Percentiles rank a stretch among this genome's conserved stretches.
Conservation (phyloP, 2,797 vertebrate genomes). For the Chrysocyon brachyurus region DNA sequence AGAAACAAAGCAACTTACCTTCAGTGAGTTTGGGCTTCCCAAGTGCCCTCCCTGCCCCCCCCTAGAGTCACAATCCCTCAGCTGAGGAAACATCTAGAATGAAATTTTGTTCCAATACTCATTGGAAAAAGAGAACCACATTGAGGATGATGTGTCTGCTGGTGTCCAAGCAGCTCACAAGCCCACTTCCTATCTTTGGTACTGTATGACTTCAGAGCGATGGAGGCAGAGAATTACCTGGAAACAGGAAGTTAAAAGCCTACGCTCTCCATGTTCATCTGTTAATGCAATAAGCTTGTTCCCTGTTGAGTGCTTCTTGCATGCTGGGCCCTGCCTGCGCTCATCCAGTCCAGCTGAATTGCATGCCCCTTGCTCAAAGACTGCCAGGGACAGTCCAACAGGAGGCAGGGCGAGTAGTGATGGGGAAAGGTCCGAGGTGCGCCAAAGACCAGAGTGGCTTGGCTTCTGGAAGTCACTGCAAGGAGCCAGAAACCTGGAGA, state of each 20-base stretch:
- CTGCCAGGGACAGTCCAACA: background rate
- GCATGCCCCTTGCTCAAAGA: background rate
- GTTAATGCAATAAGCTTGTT: background rate
- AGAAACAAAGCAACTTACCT: background rate
- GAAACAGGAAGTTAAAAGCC: constrained; percentile 49
- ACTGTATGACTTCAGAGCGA: constrained; percentile 45
- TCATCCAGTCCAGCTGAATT: background rate
- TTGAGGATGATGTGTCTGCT: background rate
- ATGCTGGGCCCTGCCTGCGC: background rate
- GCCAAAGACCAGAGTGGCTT: background rate
- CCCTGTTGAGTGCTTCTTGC: background rate
- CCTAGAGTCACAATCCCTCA: background rate
- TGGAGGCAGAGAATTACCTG: constrained; percentile 54
- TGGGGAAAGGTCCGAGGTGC: background rate
- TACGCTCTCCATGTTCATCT: background rate
- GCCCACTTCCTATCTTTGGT: constrained; percentile 7
- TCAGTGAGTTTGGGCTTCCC: background rate
- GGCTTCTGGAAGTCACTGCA: background rate
- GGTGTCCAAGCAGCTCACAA: background rate
- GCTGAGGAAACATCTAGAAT: background rate
- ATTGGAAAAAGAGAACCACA: constrained; percentile 58
- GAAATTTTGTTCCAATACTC: constrained; percentile 28
- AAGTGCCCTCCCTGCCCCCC: background rate
- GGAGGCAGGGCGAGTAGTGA: background rate
- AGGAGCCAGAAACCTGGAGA: background rate